A percentile compares a stretch with the other conserved stretches of the same genome.
These are phyloP conservation scores for Halictus quadricinctus DNA, from an alignment of 2,888 invertebrate species.

Conservation along the genomic window DNA sequence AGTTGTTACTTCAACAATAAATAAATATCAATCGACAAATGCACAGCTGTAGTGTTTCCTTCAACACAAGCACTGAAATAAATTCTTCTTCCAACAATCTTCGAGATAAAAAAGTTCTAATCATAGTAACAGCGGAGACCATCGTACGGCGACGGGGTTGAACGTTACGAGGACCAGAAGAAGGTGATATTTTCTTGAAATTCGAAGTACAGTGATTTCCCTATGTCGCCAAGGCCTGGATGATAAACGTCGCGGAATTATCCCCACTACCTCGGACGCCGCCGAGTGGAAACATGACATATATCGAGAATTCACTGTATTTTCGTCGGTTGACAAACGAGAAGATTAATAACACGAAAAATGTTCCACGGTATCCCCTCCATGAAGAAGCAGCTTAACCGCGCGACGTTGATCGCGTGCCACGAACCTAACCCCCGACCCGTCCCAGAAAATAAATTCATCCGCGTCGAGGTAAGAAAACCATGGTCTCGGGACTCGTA, in stretches of 20 bases:
- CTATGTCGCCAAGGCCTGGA: no score
- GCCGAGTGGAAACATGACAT: no score
- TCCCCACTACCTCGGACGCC: no score
- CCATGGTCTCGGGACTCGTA: constrained; percentile 35
- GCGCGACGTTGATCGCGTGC: constrained; percentile 42
- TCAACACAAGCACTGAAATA: not conserved
- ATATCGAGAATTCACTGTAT: no score
- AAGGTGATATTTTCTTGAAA: not conserved
- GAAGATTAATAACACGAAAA: constrained; percentile 14
- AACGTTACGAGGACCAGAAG: not conserved
- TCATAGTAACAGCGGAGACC: no score
- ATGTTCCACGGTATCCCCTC: not conserved
- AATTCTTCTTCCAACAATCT: no score
- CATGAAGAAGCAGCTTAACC: not conserved
- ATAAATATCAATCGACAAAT: not conserved
- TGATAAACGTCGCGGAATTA: no score
- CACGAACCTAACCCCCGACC: constrained; percentile 10
- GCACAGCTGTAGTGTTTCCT: not conserved
- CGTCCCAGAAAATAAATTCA: constrained; percentile 40
- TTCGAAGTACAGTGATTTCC: not conserved
- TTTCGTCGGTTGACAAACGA: not conserved
- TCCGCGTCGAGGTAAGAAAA: constrained; percentile 39
- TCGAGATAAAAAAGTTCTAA: no score
- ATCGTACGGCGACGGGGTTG: no score
- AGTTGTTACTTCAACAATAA: not conserved